Conservation (phyloP, 2,797 vertebrate genomes). For the Silurus lanzhouensis region DNA sequence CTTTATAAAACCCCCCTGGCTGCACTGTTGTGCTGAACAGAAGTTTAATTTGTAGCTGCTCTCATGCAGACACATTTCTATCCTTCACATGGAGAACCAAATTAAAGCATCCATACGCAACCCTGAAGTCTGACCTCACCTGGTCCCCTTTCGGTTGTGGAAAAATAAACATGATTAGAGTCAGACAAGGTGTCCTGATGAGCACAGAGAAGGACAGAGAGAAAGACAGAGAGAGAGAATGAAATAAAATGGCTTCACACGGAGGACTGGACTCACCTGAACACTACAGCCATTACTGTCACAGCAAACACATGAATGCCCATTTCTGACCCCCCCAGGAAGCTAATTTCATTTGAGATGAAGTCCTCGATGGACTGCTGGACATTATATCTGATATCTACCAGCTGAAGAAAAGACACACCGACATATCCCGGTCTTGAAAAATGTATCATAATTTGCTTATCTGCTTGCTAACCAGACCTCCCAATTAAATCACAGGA, state of each 20-base stretch:
- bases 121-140: conserved; percentile 41
- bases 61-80: conserved; percentile 25
- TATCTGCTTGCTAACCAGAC: conserved; percentile 11
- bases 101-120: conserved; percentile 53
- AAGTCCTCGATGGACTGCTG: conserved; percentile 56
- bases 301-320: conserved; percentile 50
- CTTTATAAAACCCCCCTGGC: conserved; percentile 13
- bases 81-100: conserved; percentile 56
- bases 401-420: neutral
- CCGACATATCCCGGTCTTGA: conserved; percentile 1
- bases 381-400: conserved; percentile 50
- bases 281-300: conserved; percentile 52
- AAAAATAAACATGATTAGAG: conserved; percentile 56
- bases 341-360: conserved; percentile 61
- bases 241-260: conserved; percentile 59
- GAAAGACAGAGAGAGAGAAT: conserved; percentile 44
- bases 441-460: conserved; percentile 29
- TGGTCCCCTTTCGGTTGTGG: conserved; percentile 11
- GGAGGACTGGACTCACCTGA: conserved; percentile 44
- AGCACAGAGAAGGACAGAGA: conserved; percentile 22
- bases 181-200: conserved; percentile 37
- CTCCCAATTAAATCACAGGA: conserved; percentile 17
- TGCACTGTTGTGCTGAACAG: neutral
- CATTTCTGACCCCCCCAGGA: conserved; percentile 48
- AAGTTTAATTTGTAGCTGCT: conserved; percentile 23